Evolutionary conservation across 2,888 invertebrate species (phyloP), one percentile per base, ranked within the genome.

Genomic region (Venusia cambrica): DNA sequence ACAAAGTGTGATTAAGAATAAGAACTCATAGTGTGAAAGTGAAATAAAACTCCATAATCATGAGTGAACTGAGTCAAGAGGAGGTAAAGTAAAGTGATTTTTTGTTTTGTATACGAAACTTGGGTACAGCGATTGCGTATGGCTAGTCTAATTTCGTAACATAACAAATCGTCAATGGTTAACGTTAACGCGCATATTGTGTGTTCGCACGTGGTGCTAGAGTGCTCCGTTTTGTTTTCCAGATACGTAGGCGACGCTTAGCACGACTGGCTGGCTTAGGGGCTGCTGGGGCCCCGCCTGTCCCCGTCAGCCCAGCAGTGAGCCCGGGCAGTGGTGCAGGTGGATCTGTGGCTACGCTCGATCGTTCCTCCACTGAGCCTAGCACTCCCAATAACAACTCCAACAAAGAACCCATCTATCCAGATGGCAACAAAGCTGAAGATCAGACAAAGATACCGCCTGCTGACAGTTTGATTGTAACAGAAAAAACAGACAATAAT

Each of bases 11-110:
- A n/a, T n/a, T n/a, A n/a, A 62, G 45, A 57, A 53, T 48, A 45
- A 51, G 52, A 56, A 61, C 45, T 52, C 60, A 51, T 53, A 49
- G 46, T 48, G 55, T 50, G 59, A 55, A 54, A 57, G 55, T 48
- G 48, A 57, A 59, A 58, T 50, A 64, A 54, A 48, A 51, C 57
- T 48, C 48, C 49, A 54, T 55, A 64, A 75, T 51, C 54, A 94
- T 94, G 94, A 94, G 94, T 87, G 95, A 96, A 90, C 88, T 96
- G 59, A 94, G 92, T 71, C 94, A 94, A 77, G 96, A 96, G 85
- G 96, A 96, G 93, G 96, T 94, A 87, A 91, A 92, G 96, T 94
- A 87, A 91, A 92, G 88, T 47, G 47, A 52, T 59, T 64, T 61
- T 66, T 67, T 72, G 68, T 72, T 74, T 73, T 73, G 72, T 75